Conservation (phyloP, 2,797 vertebrate species). For the Heterohyrax brucei region DNA sequence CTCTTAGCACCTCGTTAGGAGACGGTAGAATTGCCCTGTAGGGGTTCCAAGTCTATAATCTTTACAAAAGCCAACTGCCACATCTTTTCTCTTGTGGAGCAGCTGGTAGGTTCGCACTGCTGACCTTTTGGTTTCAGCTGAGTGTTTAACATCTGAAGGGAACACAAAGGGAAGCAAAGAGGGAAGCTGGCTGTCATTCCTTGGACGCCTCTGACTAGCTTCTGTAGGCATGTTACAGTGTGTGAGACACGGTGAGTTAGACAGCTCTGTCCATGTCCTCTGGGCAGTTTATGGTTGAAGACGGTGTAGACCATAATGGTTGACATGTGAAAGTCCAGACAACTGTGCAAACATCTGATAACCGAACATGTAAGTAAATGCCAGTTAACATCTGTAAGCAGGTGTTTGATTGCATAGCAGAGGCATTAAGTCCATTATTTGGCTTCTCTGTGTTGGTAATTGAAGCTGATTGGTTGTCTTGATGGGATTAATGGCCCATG, state of each 20-base stretch:
- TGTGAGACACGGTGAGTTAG: background rate
- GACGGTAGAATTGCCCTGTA: background rate
- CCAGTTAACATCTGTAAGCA: background rate
- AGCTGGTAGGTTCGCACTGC: background rate
- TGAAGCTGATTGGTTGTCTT: background rate
- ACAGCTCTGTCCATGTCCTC: background rate
- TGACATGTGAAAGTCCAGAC: background rate
- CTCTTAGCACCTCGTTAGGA: background rate
- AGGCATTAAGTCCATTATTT: background rate
- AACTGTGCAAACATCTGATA: background rate
- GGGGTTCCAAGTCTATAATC: background rate
- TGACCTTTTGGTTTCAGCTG: background rate
- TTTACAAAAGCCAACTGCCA: background rate
- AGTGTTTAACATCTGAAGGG: background rate
- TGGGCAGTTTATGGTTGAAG: conserved; percentile 16
- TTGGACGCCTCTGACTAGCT: background rate
- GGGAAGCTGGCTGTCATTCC: background rate
- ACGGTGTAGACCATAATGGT: background rate
- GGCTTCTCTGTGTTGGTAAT: background rate
- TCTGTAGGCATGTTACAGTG: background rate
- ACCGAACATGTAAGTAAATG: background rate
- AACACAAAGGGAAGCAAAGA: background rate
- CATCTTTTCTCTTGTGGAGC: background rate
- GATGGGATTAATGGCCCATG: background rate
- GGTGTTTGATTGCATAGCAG: background rate